phyloP scores from a whole-genome alignment of 2,113 vertebrate species.

The Plestiodon gilberti region DNA sequence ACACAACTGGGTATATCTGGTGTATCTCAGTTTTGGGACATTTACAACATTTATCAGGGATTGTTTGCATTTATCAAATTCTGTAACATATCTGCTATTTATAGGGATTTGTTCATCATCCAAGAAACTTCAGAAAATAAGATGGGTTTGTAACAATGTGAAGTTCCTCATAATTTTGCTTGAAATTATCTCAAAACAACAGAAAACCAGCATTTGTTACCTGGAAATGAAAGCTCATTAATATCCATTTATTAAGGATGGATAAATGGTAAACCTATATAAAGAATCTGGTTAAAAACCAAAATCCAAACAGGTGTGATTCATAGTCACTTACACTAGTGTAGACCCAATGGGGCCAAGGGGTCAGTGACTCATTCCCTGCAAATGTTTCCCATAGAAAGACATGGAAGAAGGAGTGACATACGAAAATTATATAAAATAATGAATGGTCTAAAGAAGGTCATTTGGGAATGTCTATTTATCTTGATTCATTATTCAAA shows the following conservation, averaged over 20 bases:
- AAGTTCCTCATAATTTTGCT: background rate
- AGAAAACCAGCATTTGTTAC: background rate
- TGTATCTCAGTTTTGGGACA: background rate
- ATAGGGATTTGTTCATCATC: background rate
- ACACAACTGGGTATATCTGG: background rate
- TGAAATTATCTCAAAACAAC: constrained; percentile 17
- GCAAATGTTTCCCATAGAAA: background rate
- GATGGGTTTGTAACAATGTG: background rate
- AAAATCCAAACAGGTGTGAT: background rate
- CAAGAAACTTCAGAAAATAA: constrained; percentile 8
- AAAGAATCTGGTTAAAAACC: background rate
- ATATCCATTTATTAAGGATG: background rate
- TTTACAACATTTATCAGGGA: background rate
- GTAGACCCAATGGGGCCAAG: background rate
- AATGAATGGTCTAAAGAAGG: constrained; percentile 53
- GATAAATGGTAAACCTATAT: too few relatives aligned
- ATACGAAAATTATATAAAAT: background rate
- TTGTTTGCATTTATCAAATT: background rate
- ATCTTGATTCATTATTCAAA: constrained; percentile 42
- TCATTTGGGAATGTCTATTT: constrained; percentile 48
- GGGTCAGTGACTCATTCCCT: background rate
- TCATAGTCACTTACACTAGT: background rate
- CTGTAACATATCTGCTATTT: background rate
- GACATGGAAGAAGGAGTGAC: background rate
- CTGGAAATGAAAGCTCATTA: background rate